Evolutionary conservation across 2,888 invertebrate genomes (phyloP).

Genomic region (Scelioninae gen. 1): DNA sequence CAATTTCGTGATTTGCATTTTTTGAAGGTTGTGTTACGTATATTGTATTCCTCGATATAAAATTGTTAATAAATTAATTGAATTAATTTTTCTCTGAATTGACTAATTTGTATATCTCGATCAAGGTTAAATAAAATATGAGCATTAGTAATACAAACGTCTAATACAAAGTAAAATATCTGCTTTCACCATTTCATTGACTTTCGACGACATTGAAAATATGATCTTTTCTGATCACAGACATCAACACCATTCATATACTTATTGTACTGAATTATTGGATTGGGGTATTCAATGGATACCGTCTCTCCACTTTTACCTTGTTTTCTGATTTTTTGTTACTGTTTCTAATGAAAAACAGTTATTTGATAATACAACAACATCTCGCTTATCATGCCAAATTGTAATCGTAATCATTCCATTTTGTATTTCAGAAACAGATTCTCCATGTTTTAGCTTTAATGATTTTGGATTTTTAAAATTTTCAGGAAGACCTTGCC

Average conservation of each 20-base stretch:
- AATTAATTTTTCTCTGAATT: too few species aligned
- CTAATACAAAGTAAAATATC: conserved; percentile 28
- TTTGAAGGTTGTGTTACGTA: too few species aligned
- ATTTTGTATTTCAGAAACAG: too few species aligned
- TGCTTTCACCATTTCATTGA: conserved; percentile 40
- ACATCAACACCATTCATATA: conserved; percentile 36
- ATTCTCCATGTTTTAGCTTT: too few species aligned
- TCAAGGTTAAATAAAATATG: conserved; percentile 27
- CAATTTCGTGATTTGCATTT: too few species aligned
- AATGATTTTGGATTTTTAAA: too few species aligned
- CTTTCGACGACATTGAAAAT: conserved; percentile 8
- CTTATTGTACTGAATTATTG: not conserved
- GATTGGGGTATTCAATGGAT: conserved; percentile 8
- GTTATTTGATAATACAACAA: conserved; percentile 20
- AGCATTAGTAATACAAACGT: conserved; percentile 48
- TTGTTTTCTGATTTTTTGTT: not conserved
- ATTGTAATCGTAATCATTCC: not conserved
- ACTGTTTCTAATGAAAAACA: conserved; percentile 1
- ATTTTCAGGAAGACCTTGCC: too few species aligned
- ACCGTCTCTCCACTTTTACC: not conserved
- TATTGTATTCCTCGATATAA: too few species aligned
- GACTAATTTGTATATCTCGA: too few species aligned
- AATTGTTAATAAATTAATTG: too few species aligned
- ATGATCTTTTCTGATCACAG: conserved; percentile 14
- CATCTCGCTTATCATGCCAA: conserved; percentile 25